These are phyloP conservation scores for Forbesichthys agassizii DNA, from an alignment of 2,113 vertebrate species.

Conservation along the genomic window DNA sequence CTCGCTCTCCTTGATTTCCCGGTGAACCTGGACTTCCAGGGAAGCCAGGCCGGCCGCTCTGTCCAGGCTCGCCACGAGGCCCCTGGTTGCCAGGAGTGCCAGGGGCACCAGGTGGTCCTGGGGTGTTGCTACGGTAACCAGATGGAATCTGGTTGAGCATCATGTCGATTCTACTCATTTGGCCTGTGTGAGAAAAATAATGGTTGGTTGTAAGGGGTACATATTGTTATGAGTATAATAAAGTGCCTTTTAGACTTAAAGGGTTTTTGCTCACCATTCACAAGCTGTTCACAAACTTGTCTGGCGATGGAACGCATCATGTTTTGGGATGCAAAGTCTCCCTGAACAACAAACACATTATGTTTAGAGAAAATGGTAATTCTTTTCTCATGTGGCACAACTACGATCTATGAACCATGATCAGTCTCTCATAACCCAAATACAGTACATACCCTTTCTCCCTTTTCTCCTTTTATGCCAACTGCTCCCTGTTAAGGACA, in stretches of 20 bases:
- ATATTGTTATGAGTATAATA: background rate
- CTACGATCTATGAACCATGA: background rate
- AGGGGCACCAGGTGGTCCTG: slow-evolving; percentile 89
- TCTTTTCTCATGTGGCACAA: background rate
- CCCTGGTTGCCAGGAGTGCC: slow-evolving; percentile 87
- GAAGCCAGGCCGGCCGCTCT: slow-evolving; percentile 87
- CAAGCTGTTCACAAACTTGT: slow-evolving; percentile 98
- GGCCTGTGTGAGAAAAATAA: slow-evolving; percentile 74
- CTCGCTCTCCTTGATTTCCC: slow-evolving; percentile 91
- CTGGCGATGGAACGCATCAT: slow-evolving; percentile 97
- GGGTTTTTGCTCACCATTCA: slow-evolving; percentile 83
- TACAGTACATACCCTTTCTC: slow-evolving; percentile 86
- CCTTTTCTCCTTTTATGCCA: slow-evolving; percentile 95
- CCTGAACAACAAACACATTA: slow-evolving; percentile 75
- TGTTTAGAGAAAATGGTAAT: slow-evolving; percentile 6
- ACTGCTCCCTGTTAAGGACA: slow-evolving; percentile 80
- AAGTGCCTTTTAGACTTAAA: background rate
- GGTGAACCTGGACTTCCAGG: slow-evolving; percentile 88
- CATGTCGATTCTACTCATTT: slow-evolving; percentile 93
- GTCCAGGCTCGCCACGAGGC: slow-evolving; percentile 87
- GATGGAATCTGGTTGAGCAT: slow-evolving; percentile 98
- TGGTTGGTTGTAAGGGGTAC: background rate
- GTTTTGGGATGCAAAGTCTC: slow-evolving; percentile 94
- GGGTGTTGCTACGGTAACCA: slow-evolving; percentile 87
- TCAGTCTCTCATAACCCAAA: background rate